phyloP scores from a whole-genome alignment of 2,113 vertebrate species.

The Copsychus sechellarum region DNA sequence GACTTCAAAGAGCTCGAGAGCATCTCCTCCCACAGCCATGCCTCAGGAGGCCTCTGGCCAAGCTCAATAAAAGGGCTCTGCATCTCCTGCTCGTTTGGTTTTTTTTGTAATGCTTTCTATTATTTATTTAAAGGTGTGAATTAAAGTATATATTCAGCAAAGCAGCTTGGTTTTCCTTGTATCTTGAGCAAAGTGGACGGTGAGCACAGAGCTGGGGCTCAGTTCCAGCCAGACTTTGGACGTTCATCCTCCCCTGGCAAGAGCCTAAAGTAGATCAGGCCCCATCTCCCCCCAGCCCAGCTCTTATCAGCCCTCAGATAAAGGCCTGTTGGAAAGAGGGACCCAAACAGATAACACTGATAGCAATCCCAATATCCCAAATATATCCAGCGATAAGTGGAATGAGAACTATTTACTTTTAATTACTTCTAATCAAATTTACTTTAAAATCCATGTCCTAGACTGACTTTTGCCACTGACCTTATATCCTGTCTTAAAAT shows the following conservation, averaged over 20 bases:
- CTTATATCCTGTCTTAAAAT: neutral
- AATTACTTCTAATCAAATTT: neutral
- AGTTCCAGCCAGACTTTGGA: neutral
- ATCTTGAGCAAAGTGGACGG: neutral
- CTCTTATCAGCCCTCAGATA: neutral
- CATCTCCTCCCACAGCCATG: neutral
- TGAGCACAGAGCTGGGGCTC: neutral
- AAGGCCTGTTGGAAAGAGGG: neutral
- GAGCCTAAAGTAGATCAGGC: neutral
- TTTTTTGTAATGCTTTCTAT: slow-evolving; percentile 46
- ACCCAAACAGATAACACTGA: neutral
- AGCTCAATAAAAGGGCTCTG: slow-evolving; percentile 55
- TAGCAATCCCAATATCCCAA: neutral
- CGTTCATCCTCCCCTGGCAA: neutral
- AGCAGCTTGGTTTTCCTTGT: neutral
- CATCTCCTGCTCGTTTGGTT: slow-evolving; percentile 1
- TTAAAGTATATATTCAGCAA: slow-evolving; percentile 24
- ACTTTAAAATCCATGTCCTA: neutral
- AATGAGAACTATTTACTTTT: neutral
- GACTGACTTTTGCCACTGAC: neutral
- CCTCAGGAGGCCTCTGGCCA: slow-evolving; percentile 15
- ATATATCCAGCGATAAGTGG: neutral
- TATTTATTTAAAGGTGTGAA: slow-evolving; percentile 51
- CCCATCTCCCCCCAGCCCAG: neutral
- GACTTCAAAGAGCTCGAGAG: slow-evolving; percentile 15